Base-by-base conservation (phyloP, 2,797 vertebrate species). In the Lutjanus campechanus region DNA sequence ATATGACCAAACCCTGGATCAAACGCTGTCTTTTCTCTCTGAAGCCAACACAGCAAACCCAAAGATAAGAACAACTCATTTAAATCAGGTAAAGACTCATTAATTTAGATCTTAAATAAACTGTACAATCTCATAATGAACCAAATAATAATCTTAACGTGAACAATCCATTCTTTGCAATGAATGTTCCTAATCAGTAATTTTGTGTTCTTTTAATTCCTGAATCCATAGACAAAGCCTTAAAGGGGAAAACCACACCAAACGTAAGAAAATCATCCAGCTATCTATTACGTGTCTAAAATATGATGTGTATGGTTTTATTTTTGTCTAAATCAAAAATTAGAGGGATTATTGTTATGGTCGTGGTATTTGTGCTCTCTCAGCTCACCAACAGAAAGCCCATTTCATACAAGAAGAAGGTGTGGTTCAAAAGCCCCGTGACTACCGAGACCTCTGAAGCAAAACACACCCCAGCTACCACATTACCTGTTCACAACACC, bases 351-450 rank as follows among this genome's bases (percentile, higher is more conserved):
- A 16, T 25, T 2, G 7, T 62, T 4, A 62, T 51, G 7, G 15
- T 67, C 1, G 17, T 40, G 22, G 10, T 66, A 4, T 20, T 36
- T 71, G 60, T 81, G 1, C 79, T 82, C 47, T 58, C 15, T 67
- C 59, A 94, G 93, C 53, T 81, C 41, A 54, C 9, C 29, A 70
- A 50, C 43, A 83, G 67, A 67, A 90, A 44, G 54, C 19, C 46
- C 0, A 64, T 91, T 25, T 29, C 62, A n/a, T 88, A 46, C 80
- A 93, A 83, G 80, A 95, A 95, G 81, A 89, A 77, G 73, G 94
- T 95, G 1, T 84, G 51, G 0, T 95, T 95, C 60, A 90, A 79
- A 73, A 93, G 85, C 51, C 88, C 91, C 46, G n/a, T 88, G 8
- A 20, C 50, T 22, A n/a, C 50, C 13, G 73, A 72, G 13, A 73